Conservation (phyloP, 2,888 invertebrate genomes). For the Habroteleia sp. region DNA sequence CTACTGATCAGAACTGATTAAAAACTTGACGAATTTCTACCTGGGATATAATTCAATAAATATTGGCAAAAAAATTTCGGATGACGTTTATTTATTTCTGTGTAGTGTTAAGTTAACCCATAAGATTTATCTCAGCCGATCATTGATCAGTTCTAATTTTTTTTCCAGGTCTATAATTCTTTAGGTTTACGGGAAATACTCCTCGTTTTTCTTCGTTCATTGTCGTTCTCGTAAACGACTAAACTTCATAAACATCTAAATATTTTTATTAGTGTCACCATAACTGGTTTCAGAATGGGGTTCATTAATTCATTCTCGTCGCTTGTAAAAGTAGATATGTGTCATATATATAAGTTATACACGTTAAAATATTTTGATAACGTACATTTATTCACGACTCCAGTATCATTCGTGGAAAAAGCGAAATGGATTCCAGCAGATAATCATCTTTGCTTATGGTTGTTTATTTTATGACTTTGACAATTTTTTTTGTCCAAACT, state of each 20-base stretch:
- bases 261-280: constrained; percentile 18
- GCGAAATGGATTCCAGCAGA: neutral
- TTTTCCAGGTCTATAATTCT: constrained; percentile 17
- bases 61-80: constrained; percentile 5
- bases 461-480: no score
- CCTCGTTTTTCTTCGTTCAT: constrained; percentile 7
- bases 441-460: constrained; percentile 2
- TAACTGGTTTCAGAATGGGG: constrained; percentile 2
- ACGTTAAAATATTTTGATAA: no score
- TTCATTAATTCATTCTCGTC: constrained; percentile 1
- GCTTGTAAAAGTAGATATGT: no score
- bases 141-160: constrained; percentile 37
- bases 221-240: constrained; percentile 8
- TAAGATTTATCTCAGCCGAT: constrained; percentile 26
- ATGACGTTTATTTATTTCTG: constrained; percentile 26
- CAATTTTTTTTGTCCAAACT: no score
- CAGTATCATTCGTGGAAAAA: no score
- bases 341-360: no score
- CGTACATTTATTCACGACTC: neutral
- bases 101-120: constrained; percentile 23
- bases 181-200: neutral
- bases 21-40: no score
- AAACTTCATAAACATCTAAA: constrained; percentile 24
- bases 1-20: no score
- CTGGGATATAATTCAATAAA: constrained; percentile 22